These are phyloP conservation scores for Cynocephalus volans DNA, from an alignment of 2,113 vertebrate species.

Conservation along the genomic window DNA sequence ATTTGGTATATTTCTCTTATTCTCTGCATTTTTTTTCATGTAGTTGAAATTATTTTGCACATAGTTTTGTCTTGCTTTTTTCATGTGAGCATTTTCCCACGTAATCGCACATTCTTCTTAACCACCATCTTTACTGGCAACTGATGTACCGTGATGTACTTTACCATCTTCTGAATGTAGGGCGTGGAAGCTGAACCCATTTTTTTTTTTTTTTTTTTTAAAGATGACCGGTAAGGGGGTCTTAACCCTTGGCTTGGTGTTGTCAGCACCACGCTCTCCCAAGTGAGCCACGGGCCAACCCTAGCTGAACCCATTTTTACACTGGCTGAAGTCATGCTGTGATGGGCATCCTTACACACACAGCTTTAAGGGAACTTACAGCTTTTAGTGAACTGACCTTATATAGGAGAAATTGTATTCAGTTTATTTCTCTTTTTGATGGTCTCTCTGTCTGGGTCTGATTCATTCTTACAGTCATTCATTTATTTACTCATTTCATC, in stretches of 20 bases:
- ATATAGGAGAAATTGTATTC: not conserved
- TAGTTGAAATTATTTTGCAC: conserved; percentile 60
- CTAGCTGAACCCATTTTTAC: not conserved
- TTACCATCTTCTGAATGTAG: not conserved
- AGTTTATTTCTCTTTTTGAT: conserved; percentile 64
- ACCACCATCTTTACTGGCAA: conserved; percentile 36
- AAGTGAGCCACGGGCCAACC: no score
- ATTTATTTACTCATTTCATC: conserved; percentile 62
- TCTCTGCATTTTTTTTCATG: conserved; percentile 63
- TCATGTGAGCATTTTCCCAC: conserved; percentile 39
- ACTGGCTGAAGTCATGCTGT: conserved; percentile 21
- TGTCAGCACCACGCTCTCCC: no score
- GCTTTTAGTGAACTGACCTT: conserved; percentile 51
- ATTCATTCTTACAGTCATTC: conserved; percentile 47
- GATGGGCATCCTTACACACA: not conserved
- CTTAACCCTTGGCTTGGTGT: no score
- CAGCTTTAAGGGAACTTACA: conserved; percentile 42
- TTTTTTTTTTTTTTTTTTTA: not conserved
- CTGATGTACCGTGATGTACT: conserved; percentile 19
- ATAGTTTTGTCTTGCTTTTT: conserved; percentile 43
- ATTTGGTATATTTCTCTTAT: conserved; percentile 45
- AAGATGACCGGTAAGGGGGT: no score
- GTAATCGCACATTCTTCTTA: conserved; percentile 62
- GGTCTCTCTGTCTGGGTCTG: conserved; percentile 17
- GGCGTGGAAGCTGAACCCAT: not conserved